These are phyloP conservation scores for Axea sp. DNA, from an alignment of 2,888 invertebrate species.

Conservation along the genomic window DNA sequence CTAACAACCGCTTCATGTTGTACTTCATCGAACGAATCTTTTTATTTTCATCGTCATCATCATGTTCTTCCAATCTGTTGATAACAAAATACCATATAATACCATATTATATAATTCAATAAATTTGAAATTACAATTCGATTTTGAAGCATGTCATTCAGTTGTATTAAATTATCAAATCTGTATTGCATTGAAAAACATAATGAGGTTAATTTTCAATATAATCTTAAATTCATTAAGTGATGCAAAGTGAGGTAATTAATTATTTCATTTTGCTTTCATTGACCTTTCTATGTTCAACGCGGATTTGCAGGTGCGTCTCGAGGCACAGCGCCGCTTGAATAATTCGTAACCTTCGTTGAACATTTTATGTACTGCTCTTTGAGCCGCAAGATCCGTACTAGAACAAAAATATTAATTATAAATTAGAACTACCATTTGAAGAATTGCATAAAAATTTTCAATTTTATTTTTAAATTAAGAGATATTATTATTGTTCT, in stretches of 20 bases:
- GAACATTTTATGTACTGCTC: constrained; percentile 70
- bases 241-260: too few species aligned
- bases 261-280: background rate
- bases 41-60: constrained; percentile 1
- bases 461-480: too few species aligned
- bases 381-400: constrained; percentile 71
- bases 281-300: constrained; percentile 45
- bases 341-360: constrained; percentile 71
- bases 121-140: too few species aligned
- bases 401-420: constrained; percentile 63
- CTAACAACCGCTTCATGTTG: constrained; percentile 64
- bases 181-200: too few species aligned
- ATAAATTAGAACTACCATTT: too few species aligned
- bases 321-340: constrained; percentile 37
- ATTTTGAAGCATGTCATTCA: too few species aligned
- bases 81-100: background rate
- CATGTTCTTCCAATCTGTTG: background rate
- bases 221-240: background rate
- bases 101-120: too few species aligned
- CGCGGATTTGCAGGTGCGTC: constrained; percentile 34
- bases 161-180: too few species aligned
- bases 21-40: constrained; percentile 1
- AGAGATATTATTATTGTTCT: too few species aligned
- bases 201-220: too few species aligned
- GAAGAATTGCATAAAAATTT: too few species aligned